Conservation (phyloP, 2,113 vertebrate genomes). For the Noctilio leporinus region DNA sequence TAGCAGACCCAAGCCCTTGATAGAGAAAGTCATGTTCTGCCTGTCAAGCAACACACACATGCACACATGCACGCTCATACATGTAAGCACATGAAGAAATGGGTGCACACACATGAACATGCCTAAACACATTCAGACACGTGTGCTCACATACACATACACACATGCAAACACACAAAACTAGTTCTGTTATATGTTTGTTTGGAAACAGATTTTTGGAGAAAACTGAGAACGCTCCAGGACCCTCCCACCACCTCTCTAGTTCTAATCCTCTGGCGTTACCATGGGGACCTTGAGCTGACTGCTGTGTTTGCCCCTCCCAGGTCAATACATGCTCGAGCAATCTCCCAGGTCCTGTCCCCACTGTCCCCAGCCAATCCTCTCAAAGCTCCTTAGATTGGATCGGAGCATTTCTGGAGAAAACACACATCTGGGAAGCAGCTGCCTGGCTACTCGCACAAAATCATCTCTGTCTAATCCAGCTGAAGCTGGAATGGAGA, state of each 20-base stretch:
- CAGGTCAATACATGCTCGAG: not conserved
- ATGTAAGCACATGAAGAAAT: too few relatives aligned
- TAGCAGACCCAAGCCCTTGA: not conserved
- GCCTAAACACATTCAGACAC: not conserved
- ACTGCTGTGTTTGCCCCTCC: too few relatives aligned
- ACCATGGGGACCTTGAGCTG: not conserved
- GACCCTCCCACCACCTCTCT: not conserved
- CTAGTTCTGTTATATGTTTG: not conserved
- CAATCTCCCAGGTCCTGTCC: not conserved
- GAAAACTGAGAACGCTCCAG: not conserved
- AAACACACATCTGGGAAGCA: conserved; percentile 59
- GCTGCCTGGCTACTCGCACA: conserved; percentile 46
- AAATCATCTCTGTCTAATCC: not conserved
- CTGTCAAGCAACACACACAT: not conserved
- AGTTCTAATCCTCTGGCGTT: not conserved
- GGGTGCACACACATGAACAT: not conserved
- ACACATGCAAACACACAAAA: not conserved
- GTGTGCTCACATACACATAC: too few relatives aligned
- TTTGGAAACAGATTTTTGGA: conserved; percentile 7
- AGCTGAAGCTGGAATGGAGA: conserved; percentile 5
- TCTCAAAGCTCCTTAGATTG: not conserved
- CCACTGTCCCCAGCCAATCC: not conserved
- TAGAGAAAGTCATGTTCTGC: not conserved
- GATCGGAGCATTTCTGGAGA: not conserved
- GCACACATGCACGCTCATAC: not conserved